Evolutionary conservation across 2,797 vertebrate species (phyloP).

Genomic region (Pipistrellus pygmaeus): DNA sequence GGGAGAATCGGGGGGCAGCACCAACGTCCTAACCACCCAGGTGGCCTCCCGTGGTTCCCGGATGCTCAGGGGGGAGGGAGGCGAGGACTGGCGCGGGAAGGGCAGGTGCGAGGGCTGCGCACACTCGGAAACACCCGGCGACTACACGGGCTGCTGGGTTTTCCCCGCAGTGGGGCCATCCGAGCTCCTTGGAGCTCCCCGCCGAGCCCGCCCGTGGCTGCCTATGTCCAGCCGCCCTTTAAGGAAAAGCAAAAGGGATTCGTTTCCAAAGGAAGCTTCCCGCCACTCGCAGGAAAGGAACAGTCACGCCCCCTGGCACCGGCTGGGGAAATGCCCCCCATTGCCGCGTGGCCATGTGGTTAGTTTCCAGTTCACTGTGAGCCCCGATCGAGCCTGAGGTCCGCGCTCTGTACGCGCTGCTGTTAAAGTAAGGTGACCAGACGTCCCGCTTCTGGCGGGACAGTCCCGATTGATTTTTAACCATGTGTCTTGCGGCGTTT

Average conservation of each 20-base stretch:
- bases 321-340: not conserved
- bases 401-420: too few species aligned
- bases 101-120: rapidly evolving
- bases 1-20: too few species aligned
- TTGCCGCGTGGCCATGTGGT: constrained; percentile 4
- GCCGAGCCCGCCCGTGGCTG: not conserved
- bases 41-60: not conserved
- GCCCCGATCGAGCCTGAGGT: not conserved
- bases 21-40: rapidly evolving
- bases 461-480: too few species aligned
- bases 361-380: constrained; percentile 51
- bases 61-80: not conserved
- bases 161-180: rapidly evolving
- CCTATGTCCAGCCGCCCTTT: not conserved
- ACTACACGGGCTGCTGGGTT: too few species aligned
- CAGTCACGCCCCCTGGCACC: not conserved
- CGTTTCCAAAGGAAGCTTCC: not conserved
- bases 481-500: too few species aligned
- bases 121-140: not conserved
- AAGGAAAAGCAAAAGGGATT: not conserved
- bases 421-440: too few species aligned
- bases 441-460: too few species aligned
- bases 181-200: not conserved
- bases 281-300: not conserved
- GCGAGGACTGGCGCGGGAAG: too few species aligned